phyloP scores from a whole-genome alignment of 2,888 invertebrate genomes.

The Ashinkailepas kermadecensis region DNA sequence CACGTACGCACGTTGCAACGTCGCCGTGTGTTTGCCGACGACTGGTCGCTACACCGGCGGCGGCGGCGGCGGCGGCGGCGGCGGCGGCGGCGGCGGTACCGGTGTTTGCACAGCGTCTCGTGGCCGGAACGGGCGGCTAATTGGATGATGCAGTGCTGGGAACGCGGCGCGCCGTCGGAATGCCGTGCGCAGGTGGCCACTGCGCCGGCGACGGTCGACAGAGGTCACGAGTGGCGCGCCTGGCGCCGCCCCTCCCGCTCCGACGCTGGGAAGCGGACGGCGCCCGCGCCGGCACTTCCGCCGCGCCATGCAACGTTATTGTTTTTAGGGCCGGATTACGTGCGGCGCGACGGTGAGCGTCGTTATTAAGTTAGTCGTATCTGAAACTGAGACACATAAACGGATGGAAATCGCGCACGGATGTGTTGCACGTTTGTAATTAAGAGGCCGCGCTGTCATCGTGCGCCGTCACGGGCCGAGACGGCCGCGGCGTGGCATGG shows the following conservation, averaged over 20 bases:
- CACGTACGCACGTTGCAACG: too few species aligned
- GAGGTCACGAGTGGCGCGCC: background rate
- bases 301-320: background rate
- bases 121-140: background rate
- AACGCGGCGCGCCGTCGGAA: background rate
- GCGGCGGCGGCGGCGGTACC: background rate
- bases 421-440: background rate
- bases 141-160: constrained; percentile 13
- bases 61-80: background rate
- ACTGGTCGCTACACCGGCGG: background rate
- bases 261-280: background rate
- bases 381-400: constrained; percentile 1
- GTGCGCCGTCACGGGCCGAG: background rate
- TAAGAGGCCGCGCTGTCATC: background rate
- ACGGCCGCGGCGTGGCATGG: background rate
- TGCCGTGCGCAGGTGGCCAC: background rate
- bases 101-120: background rate
- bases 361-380: background rate
- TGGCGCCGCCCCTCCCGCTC: background rate
- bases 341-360: background rate
- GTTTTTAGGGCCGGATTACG: background rate
- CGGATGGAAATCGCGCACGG: background rate
- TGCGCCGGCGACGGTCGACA: background rate
- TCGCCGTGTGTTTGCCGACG: background rate
- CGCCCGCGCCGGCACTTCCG: background rate